Percentiles rank a stretch among this genome's conserved stretches.
Conservation (phyloP, 1,140 invertebrate species). For the Micrasema longulum region DNA sequence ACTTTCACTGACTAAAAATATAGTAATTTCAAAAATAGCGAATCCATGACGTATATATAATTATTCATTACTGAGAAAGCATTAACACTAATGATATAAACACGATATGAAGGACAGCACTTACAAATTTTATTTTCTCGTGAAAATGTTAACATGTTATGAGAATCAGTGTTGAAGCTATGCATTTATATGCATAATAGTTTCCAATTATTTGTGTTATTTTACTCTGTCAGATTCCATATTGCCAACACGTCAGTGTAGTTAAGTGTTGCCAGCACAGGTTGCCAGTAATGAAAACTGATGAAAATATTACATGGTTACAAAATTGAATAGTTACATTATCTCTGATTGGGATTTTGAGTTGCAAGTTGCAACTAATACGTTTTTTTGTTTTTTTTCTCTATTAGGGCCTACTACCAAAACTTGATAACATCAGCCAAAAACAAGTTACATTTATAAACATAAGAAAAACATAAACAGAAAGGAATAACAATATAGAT, state of each 20-base stretch:
- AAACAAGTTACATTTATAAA: too few relatives aligned
- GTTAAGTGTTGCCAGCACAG: constrained; percentile 19
- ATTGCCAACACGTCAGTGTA: constrained; percentile 48
- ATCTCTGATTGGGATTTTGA: too few relatives aligned
- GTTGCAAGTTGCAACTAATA: too few relatives aligned
- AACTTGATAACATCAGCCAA: too few relatives aligned
- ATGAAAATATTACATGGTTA: too few relatives aligned
- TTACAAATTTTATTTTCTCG: constrained; percentile 35
- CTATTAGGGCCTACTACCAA: too few relatives aligned
- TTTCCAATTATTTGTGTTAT: constrained; percentile 39
- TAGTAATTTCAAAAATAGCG: not conserved
- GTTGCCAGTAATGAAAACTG: too few relatives aligned
- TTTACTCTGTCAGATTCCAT: constrained; percentile 42
- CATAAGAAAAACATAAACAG: too few relatives aligned
- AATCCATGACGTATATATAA: constrained; percentile 8
- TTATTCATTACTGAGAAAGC: not conserved
- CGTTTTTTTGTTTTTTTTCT: too few relatives aligned
- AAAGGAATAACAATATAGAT: too few relatives aligned
- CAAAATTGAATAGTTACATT: too few relatives aligned
- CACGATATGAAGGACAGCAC: not conserved
- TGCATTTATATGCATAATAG: constrained; percentile 37
- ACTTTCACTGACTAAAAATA: not conserved
- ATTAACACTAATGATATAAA: not conserved
- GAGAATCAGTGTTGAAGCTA: not conserved
- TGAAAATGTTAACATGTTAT: constrained; percentile 37